These are phyloP conservation scores for Chelidonichthys spinosus DNA, from an alignment of 2,797 vertebrate genomes.

Conservation along the genomic window DNA sequence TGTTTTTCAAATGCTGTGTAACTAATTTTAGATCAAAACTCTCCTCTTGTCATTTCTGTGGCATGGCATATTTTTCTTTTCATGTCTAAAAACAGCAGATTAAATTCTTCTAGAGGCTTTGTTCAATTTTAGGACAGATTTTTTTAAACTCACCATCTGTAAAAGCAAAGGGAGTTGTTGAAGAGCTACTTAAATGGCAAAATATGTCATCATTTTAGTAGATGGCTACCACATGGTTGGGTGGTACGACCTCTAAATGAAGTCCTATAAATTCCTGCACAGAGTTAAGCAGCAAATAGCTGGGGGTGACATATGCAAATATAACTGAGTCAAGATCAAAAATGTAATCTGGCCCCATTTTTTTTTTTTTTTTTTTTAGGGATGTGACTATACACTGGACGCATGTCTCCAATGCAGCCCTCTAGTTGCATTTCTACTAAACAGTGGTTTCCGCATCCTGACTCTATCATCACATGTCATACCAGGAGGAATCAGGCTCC, in stretches of 20 bases:
- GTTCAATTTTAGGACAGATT: constrained; percentile 26
- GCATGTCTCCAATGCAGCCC: constrained; percentile 51
- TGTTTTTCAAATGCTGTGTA: constrained; percentile 14
- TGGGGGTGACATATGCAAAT: constrained; percentile 29
- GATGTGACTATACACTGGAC: constrained; percentile 46
- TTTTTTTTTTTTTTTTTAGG: constrained; percentile 21
- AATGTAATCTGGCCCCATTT: constrained; percentile 49
- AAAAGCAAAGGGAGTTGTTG: constrained; percentile 8
- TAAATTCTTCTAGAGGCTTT: constrained; percentile 13
- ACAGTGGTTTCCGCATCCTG: constrained; percentile 81
- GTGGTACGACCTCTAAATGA: constrained; percentile 12
- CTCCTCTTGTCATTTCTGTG: constrained; percentile 26
- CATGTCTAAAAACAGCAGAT: constrained; percentile 31
- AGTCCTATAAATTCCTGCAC: constrained; percentile 20
- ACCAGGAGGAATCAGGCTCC: constrained; percentile 77
- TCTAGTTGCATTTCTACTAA: constrained; percentile 64
- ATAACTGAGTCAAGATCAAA: constrained; percentile 39
- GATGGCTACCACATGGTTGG: constrained; percentile 18
- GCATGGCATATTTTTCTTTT: constrained; percentile 14
- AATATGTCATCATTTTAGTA: constrained; percentile 16
- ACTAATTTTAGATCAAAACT: constrained; percentile 40
- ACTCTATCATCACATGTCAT: constrained; percentile 77
- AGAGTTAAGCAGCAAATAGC: constrained; percentile 27
- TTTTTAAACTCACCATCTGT: constrained; percentile 22
- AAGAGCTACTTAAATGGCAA: constrained; percentile 20